These are phyloP conservation scores for Philotrypesis tridentata DNA, from an alignment of 1,140 invertebrate species.

Conservation along the genomic window DNA sequence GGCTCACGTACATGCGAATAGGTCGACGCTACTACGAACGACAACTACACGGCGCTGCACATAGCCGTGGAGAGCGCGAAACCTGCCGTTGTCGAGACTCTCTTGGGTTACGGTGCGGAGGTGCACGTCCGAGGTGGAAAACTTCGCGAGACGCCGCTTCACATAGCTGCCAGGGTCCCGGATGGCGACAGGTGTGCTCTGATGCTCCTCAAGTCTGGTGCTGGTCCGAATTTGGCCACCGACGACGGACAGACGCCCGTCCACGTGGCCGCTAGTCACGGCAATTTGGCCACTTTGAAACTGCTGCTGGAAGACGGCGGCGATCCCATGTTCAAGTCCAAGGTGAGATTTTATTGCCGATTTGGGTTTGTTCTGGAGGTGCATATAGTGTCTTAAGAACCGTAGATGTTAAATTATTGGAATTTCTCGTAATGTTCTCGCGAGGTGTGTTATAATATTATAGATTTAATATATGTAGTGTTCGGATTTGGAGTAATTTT, in stretches of 20 bases:
- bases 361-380: not conserved
- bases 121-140: slow-evolving; percentile 95
- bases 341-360: slow-evolving; percentile 78
- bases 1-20: too few species aligned
- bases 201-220: slow-evolving; percentile 98
- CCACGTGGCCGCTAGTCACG: slow-evolving; percentile 91
- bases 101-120: slow-evolving; percentile 96
- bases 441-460: too few species aligned
- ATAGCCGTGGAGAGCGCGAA: slow-evolving; percentile 98
- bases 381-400: too few species aligned
- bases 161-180: slow-evolving; percentile 93
- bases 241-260: slow-evolving; percentile 96
- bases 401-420: not conserved
- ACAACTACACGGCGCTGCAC: slow-evolving; percentile 98
- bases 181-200: slow-evolving; percentile 97
- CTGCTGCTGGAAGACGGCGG: slow-evolving; percentile 93
- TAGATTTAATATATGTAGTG: not conserved
- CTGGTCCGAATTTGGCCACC: slow-evolving; percentile 92
- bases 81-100: slow-evolving; percentile 95
- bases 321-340: slow-evolving; percentile 91
- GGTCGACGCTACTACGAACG: slow-evolving; percentile 78
- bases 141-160: slow-evolving; percentile 92
- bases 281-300: slow-evolving; percentile 88
- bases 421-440: not conserved
- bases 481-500: not conserved